Conservation (phyloP, 2,888 invertebrate species). For the Alviniconcha strummeri region DNA sequence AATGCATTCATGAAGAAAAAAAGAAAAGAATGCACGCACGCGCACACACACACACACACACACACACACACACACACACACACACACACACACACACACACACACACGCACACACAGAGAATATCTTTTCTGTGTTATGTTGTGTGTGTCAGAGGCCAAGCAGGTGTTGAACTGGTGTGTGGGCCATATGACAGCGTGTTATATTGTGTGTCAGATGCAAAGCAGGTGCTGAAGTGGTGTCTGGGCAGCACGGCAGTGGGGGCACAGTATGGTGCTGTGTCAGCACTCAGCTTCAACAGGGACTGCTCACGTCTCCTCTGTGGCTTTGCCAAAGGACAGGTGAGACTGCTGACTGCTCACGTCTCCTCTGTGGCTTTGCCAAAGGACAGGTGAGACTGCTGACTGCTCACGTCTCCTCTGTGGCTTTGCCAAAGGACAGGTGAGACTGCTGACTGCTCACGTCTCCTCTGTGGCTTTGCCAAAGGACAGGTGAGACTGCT, state of each 20-base stretch:
- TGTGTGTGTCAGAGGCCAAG: neutral
- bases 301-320: slow-evolving; percentile 89
- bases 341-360: no score
- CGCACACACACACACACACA: no score
- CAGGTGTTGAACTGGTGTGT: neutral
- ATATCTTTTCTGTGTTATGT: neutral
- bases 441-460: no score
- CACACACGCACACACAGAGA: neutral
- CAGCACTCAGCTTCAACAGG: slow-evolving; percentile 86
- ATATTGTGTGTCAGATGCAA: slow-evolving; percentile 64
- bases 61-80: slow-evolving; percentile 8
- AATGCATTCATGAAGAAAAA: neutral
- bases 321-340: no score
- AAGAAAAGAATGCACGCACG: no score
- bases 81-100: slow-evolving; percentile 9
- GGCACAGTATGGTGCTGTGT: slow-evolving; percentile 81
- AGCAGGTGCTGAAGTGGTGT: slow-evolving; percentile 93
- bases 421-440: no score
- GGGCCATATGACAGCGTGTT: neutral
- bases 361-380: no score
- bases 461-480: no score
- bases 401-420: no score
- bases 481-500: no score
- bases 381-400: no score
- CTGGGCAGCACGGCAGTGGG: slow-evolving; percentile 81